These are phyloP conservation scores for Crocallis elinguaria DNA, from an alignment of 2,888 invertebrate genomes.

Conservation along the genomic window DNA sequence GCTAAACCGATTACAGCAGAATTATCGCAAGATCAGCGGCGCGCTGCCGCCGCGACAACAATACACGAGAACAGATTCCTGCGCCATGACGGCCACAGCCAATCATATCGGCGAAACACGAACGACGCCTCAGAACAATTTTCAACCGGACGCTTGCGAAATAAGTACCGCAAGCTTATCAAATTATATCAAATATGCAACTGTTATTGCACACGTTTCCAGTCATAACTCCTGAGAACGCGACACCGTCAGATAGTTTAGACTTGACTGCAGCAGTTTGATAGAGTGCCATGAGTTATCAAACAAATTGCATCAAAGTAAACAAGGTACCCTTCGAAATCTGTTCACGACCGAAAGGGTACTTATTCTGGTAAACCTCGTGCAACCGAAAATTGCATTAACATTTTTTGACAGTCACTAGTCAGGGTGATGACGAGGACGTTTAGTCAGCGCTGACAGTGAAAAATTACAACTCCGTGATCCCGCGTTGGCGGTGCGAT, in stretches of 20 bases:
- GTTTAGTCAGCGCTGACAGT: conserved; percentile 78
- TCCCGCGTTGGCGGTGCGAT: conserved; percentile 65
- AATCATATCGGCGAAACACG: conserved; percentile 56
- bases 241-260: conserved; percentile 47
- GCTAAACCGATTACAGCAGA: conserved; percentile 75
- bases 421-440: conserved; percentile 75
- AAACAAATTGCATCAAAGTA: conserved; percentile 51
- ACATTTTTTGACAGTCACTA: conserved; percentile 79
- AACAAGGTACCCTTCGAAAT: conserved; percentile 50
- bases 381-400: conserved; percentile 73
- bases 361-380: conserved; percentile 62
- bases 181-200: conserved; percentile 39
- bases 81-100: conserved; percentile 63
- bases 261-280: conserved; percentile 29
- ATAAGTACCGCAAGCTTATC: conserved; percentile 37
- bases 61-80: conserved; percentile 69
- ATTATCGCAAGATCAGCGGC: conserved; percentile 68
- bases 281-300: conserved; percentile 39
- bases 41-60: conserved; percentile 55
- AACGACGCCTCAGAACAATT: conserved; percentile 53
- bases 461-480: conserved; percentile 77
- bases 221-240: conserved; percentile 59
- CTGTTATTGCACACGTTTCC: conserved; percentile 48
- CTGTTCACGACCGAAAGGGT: conserved; percentile 45
- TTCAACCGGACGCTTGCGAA: conserved; percentile 54